Evolutionary conservation across 2,113 vertebrate species (phyloP).

Genomic region (Anhinga rufa): DNA sequence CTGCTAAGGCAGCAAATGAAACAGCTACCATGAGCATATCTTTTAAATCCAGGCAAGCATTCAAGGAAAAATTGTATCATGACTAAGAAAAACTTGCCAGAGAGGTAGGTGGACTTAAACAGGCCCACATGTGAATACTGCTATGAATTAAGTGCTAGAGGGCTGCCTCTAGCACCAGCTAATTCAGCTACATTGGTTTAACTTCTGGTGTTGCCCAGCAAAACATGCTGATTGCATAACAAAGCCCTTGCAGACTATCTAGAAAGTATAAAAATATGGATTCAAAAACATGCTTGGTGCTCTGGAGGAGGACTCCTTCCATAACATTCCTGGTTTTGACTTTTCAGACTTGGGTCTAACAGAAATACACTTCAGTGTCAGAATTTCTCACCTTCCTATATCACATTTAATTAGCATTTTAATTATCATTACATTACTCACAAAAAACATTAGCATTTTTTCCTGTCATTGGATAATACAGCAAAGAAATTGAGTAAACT

Average conservation of each 20-base stretch:
- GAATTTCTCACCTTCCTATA: background rate
- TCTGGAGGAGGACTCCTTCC: background rate
- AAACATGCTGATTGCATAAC: background rate
- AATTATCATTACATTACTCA: background rate
- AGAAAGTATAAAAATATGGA: background rate
- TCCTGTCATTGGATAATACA: background rate
- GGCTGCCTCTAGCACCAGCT: background rate
- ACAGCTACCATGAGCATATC: background rate
- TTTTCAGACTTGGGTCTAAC: background rate
- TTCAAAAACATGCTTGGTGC: background rate
- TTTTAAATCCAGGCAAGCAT: background rate
- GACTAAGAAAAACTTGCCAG: background rate
- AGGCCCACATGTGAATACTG: background rate
- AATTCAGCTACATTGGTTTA: background rate
- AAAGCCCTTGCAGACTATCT: background rate
- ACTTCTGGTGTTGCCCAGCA: background rate
- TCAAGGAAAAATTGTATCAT: background rate
- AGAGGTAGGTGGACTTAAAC: background rate
- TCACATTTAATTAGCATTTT: background rate
- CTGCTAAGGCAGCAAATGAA: background rate
- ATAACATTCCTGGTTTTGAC: background rate
- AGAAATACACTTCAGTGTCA: background rate
- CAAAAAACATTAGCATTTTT: background rate
- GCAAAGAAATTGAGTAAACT: background rate
- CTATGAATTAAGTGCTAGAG: background rate